Conservation (phyloP, 2,888 invertebrate genomes). For the Lymantria dispar region DNA sequence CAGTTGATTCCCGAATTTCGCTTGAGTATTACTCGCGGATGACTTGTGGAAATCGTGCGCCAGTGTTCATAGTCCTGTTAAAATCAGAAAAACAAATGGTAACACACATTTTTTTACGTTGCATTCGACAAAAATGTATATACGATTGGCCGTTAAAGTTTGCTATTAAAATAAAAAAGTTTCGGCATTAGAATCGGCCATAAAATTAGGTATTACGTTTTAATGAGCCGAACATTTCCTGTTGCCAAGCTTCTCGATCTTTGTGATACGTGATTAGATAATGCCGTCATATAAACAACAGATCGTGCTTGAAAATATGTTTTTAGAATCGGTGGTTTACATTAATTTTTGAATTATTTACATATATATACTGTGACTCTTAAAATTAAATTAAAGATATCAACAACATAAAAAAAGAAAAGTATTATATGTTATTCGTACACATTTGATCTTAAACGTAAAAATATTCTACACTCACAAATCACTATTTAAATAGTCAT, state of each 20-base stretch:
- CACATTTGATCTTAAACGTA: no score
- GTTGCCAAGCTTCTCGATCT: conserved; percentile 22
- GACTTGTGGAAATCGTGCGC: conserved; percentile 25
- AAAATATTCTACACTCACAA: no score
- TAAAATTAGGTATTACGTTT: conserved; percentile 33
- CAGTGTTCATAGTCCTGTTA: conserved; percentile 21
- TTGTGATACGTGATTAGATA: conserved; percentile 20
- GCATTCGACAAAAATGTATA: conserved; percentile 12
- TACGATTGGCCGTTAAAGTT: conserved; percentile 22
- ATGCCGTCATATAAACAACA: conserved; percentile 23
- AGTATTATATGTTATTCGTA: no score
- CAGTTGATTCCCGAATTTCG: conserved; percentile 34
- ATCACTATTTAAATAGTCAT: no score
- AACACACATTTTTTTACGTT: conserved; percentile 5
- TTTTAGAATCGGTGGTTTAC: background rate
- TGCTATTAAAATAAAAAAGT: conserved; percentile 22
- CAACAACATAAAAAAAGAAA: no score
- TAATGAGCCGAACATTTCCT: conserved; percentile 34
- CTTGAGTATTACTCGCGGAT: conserved; percentile 32
- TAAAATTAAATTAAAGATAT: no score
- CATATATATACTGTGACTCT: no score
- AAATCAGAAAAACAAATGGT: conserved; percentile 4
- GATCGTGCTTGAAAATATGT: background rate
- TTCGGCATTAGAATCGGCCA: conserved; percentile 20
- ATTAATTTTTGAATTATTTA: no score